Conservation (phyloP, 2,888 invertebrate genomes). For the Yponomeuta sedellus region DNA sequence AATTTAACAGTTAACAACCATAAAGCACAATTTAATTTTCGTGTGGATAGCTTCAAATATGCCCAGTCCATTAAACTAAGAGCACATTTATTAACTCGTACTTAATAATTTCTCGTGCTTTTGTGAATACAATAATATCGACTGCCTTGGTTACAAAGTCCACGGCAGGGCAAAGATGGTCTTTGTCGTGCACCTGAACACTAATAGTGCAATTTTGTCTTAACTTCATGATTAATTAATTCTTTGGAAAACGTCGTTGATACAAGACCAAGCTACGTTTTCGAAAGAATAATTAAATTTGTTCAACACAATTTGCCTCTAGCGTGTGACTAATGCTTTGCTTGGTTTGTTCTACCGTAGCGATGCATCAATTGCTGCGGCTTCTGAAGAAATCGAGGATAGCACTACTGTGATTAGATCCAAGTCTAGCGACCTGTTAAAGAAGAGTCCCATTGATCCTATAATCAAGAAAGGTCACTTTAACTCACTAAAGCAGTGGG, state of each 20-base stretch:
- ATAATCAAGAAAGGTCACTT: constrained; percentile 80
- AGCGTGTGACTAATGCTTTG: constrained; percentile 77
- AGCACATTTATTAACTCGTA: constrained; percentile 62
- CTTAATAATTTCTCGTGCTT: constrained; percentile 66
- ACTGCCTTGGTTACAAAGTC: constrained; percentile 40
- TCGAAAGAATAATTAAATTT: constrained; percentile 39
- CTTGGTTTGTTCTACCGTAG: constrained; percentile 76
- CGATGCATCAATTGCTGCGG: constrained; percentile 71
- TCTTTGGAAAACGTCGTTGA: constrained; percentile 55
- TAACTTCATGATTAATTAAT: constrained; percentile 68
- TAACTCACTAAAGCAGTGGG: constrained; percentile 90
- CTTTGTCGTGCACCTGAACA: constrained; percentile 66
- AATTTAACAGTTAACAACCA: constrained; percentile 38
- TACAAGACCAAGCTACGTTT: constrained; percentile 63
- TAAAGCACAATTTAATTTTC: constrained; percentile 51
- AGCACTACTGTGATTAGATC: constrained; percentile 78
- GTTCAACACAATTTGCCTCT: constrained; percentile 59
- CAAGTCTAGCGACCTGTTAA: constrained; percentile 86
- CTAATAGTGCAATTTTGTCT: constrained; percentile 73
- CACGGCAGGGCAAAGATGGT: constrained; percentile 40
- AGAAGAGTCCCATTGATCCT: constrained; percentile 79
- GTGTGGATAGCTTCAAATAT: constrained; percentile 60
- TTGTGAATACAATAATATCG: constrained; percentile 69
- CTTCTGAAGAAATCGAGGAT: constrained; percentile 72
- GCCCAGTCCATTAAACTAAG: constrained; percentile 32